Base-by-base conservation (phyloP, 2,113 vertebrate species). In the Psettodes erumei region DNA sequence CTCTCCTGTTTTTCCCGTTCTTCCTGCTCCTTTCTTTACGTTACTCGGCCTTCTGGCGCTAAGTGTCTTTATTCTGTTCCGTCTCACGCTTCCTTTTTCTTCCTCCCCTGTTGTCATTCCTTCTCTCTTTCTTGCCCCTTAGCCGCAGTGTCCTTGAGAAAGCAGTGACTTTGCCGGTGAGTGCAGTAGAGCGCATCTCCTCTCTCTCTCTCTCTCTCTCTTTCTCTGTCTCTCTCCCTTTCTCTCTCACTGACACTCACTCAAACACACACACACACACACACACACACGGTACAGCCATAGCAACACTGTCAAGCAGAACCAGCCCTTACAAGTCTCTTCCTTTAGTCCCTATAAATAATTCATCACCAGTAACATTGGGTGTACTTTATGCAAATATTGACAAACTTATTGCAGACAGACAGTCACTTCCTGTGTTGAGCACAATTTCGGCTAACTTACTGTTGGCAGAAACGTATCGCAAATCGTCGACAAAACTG, bases 111-210 rank as follows among this genome's bases (percentile, higher is more conserved):
- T 38, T 86, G 75, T 80, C 86, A 67, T 64, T 77, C 63, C 56
- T 85, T 74, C 62, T 62, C 42, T 80, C 54, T 75, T 75, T 68
- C 75, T 83, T 71, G 65, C 68, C 79, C 80, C 66, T 80, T 78
- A 86, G 86, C 92, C 83, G 90, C 93, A 94, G 92, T 94, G 92
- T 93, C 93, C 93, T 93, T 93, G 92, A 90, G 60, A 82, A 93
- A 79, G 80, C 87, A 85, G 64, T 90, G 90, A 91, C 92, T 91
- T 92, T 93, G 92, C 58, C 81, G 50, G 77, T 83, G 79, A 84
- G 85, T 50, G 76, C 84, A 80, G 86, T 83, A 71, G 75, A 82
- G 88, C 78, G 35, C 85, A 86, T 89, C 87, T 9, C 80, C 69
- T 83, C 56, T 68, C n/a, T 64, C 68, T 77, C 53, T 70, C 66